These are phyloP conservation scores for Proterorhinus semilunaris DNA, from an alignment of 2,113 vertebrate species.

Conservation along the genomic window DNA sequence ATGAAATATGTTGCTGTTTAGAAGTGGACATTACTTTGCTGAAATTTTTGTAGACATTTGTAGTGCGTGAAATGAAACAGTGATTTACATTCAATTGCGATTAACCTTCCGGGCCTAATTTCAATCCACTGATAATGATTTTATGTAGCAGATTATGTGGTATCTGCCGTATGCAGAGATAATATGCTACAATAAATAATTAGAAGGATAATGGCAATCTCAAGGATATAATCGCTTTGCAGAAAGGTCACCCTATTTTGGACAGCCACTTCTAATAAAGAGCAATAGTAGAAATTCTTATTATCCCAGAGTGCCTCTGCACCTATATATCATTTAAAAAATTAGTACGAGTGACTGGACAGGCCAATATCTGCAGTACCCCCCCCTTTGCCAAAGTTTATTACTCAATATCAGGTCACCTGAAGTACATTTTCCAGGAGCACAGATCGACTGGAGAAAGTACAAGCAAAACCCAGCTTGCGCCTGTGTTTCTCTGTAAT, in stretches of 20 bases:
- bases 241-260: neutral
- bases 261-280: neutral
- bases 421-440: slow-evolving; percentile 28
- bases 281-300: no score
- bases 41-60: no score
- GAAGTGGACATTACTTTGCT: no score
- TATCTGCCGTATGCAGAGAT: no score
- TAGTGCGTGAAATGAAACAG: no score
- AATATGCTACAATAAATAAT: no score
- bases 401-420: slow-evolving; percentile 17
- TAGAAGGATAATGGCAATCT: no score
- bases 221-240: neutral
- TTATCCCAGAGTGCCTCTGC: neutral
- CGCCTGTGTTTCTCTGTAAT: slow-evolving; percentile 19
- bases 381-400: neutral
- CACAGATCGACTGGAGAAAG: slow-evolving; percentile 13
- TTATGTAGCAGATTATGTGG: no score
- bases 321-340: neutral
- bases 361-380: neutral
- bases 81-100: no score
- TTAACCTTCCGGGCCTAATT: no score
- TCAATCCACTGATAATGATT: no score
- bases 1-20: no score
- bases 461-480: slow-evolving; percentile 30
- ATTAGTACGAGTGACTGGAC: neutral